A percentile compares a stretch with the other conserved stretches of the same genome.
Conservation (phyloP, 1,140 invertebrate genomes). For the Pogonomyrmex barbatus region DNA sequence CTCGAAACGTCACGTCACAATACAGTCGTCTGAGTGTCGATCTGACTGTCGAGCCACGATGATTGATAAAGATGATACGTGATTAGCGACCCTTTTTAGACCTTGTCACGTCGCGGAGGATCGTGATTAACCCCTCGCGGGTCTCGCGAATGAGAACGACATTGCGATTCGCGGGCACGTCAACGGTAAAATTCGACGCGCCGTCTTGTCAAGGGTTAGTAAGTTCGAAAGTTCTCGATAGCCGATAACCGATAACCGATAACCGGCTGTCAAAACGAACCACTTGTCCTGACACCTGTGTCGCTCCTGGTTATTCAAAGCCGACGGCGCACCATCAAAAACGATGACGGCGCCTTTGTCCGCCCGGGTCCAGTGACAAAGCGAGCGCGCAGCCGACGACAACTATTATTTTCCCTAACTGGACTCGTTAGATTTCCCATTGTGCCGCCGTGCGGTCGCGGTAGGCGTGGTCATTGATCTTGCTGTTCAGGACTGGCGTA, state of each 20-base stretch:
- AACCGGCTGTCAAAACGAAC: slow-evolving; percentile 79
- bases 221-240: slow-evolving; percentile 82
- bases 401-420: slow-evolving; percentile 78
- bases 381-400: slow-evolving; percentile 72
- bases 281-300: slow-evolving; percentile 80
- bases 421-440: slow-evolving; percentile 58
- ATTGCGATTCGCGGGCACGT: slow-evolving; percentile 43
- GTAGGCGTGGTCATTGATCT: slow-evolving; percentile 63
- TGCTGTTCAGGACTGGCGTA: slow-evolving; percentile 41
- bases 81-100: slow-evolving; percentile 47
- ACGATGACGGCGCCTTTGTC: slow-evolving; percentile 82
- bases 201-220: slow-evolving; percentile 74
- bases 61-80: slow-evolving; percentile 45
- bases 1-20: background rate
- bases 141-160: background rate
- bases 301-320: slow-evolving; percentile 76
- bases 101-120: background rate
- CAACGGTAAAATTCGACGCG: slow-evolving; percentile 65
- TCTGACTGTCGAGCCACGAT: background rate
- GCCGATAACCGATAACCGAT: slow-evolving; percentile 82
- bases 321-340: slow-evolving; percentile 81
- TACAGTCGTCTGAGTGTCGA: background rate
- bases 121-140: slow-evolving; percentile 41
- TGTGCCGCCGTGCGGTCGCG: slow-evolving; percentile 38
- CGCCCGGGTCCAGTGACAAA: slow-evolving; percentile 71